Conservation (phyloP, 2,113 vertebrate species). For the Amphiprion percula region DNA sequence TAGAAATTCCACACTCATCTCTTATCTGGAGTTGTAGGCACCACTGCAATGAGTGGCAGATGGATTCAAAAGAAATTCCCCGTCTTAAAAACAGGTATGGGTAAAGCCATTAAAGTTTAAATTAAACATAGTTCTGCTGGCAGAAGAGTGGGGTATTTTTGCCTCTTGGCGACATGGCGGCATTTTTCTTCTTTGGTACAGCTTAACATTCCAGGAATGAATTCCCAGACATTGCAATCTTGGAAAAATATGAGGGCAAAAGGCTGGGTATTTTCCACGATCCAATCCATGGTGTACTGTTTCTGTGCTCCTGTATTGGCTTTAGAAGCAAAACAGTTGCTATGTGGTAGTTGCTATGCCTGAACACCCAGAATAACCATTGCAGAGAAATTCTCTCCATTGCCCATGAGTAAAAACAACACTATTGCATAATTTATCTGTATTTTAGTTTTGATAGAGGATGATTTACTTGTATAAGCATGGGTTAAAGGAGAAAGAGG, state of each 20-base stretch:
- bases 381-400: slow-evolving; percentile 16
- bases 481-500: not conserved
- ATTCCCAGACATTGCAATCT: slow-evolving; percentile 46
- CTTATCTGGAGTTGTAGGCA: not conserved
- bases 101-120: slow-evolving; percentile 10
- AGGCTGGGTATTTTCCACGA: slow-evolving; percentile 38
- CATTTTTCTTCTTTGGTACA: slow-evolving; percentile 24
- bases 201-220: slow-evolving; percentile 61
- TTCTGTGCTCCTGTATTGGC: slow-evolving; percentile 22
- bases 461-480: not conserved
- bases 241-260: slow-evolving; percentile 44
- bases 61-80: not conserved
- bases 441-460: not conserved
- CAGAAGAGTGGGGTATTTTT: slow-evolving; percentile 1
- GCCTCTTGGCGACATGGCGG: slow-evolving; percentile 19
- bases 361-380: slow-evolving; percentile 63
- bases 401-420: slow-evolving; percentile 11
- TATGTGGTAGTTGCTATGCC: slow-evolving; percentile 70
- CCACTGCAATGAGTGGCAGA: not conserved
- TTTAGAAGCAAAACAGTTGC: slow-evolving; percentile 60
- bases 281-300: slow-evolving; percentile 18
- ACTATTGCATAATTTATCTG: slow-evolving; percentile 19
- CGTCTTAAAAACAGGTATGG: slow-evolving; percentile 10
- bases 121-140: slow-evolving; percentile 4
- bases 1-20: not conserved